These are phyloP conservation scores for Heliconius eleuchia DNA, from an alignment of 1,140 invertebrate species.

Conservation along the genomic window DNA sequence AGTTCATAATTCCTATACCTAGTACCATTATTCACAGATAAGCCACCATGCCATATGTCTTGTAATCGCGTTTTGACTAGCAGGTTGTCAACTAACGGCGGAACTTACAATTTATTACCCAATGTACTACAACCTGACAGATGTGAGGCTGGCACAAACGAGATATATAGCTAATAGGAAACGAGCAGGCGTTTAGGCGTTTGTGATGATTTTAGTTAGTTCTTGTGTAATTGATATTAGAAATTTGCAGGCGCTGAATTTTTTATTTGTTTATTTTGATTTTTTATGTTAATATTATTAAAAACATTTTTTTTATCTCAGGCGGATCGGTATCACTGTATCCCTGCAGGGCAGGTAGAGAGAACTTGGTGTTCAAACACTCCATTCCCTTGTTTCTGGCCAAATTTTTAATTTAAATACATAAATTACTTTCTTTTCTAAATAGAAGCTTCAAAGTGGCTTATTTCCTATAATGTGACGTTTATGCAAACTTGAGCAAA, in stretches of 20 bases:
- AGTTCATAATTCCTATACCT: too few relatives aligned
- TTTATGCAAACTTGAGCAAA: too few relatives aligned
- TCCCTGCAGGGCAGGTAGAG: too few relatives aligned
- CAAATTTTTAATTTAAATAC: too few relatives aligned
- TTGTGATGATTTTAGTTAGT: not conserved
- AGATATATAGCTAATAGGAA: constrained; percentile 3
- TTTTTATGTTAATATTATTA: too few relatives aligned
- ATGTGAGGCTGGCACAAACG: not conserved
- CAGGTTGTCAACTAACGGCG: constrained; percentile 2
- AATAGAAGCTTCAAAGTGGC: too few relatives aligned
- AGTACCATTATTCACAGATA: not conserved
- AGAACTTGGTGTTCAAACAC: too few relatives aligned
- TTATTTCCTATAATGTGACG: too few relatives aligned
- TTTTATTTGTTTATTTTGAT: not conserved
- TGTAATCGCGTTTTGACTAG: constrained; percentile 3
- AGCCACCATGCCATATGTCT: not conserved
- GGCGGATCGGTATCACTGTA: too few relatives aligned
- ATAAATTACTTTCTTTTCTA: too few relatives aligned
- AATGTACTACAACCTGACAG: not conserved
- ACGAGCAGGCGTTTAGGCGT: constrained; percentile 8
- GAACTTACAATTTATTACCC: not conserved
- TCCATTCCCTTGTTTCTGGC: too few relatives aligned
- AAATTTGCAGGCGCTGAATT: not conserved
- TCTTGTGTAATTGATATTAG: not conserved
- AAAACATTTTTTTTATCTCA: too few relatives aligned